Evolutionary conservation across 1,140 invertebrate genomes (phyloP).

Genomic region (Tetraneura akinire): DNA sequence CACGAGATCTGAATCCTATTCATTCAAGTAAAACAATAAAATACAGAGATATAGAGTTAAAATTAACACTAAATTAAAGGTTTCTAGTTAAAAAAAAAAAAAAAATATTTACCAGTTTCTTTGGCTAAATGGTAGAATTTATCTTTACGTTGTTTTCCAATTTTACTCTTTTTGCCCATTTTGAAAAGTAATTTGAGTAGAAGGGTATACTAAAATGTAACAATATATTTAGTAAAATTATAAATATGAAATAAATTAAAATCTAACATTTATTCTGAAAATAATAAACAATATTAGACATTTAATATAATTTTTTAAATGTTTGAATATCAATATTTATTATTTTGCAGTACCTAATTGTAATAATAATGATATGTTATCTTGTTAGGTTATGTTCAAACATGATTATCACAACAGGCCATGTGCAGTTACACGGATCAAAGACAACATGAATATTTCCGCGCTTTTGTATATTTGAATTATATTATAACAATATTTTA

Average conservation of each 20-base stretch:
- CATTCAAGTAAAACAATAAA: too few species aligned
- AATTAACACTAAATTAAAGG: not conserved
- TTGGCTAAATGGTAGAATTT: slow-evolving; percentile 99
- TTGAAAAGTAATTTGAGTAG: too few species aligned
- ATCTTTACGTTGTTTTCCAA: slow-evolving; percentile 96
- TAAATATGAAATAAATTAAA: too few species aligned
- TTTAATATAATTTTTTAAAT: not conserved
- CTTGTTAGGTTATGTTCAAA: slow-evolving; percentile 19
- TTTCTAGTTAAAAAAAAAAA: not conserved
- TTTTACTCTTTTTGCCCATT: slow-evolving; percentile 97
- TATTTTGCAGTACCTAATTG: not conserved
- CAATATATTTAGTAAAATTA: too few species aligned
- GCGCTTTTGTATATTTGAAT: not conserved
- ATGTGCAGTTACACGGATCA: not conserved
- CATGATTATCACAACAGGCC: not conserved
- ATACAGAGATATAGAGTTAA: not conserved
- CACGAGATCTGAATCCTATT: slow-evolving; percentile 90
- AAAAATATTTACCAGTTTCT: slow-evolving; percentile 79
- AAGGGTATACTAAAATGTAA: too few species aligned
- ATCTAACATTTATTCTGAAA: too few species aligned
- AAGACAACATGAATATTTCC: not conserved
- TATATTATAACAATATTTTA: not conserved
- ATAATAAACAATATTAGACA: too few species aligned
- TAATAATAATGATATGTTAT: slow-evolving; percentile 14
- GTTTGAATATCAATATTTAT: not conserved